A percentile compares a stretch with the other conserved stretches of the same genome.
phyloP scores from a whole-genome alignment of 2,797 vertebrate species.

The Sebastes taczanowskii region DNA sequence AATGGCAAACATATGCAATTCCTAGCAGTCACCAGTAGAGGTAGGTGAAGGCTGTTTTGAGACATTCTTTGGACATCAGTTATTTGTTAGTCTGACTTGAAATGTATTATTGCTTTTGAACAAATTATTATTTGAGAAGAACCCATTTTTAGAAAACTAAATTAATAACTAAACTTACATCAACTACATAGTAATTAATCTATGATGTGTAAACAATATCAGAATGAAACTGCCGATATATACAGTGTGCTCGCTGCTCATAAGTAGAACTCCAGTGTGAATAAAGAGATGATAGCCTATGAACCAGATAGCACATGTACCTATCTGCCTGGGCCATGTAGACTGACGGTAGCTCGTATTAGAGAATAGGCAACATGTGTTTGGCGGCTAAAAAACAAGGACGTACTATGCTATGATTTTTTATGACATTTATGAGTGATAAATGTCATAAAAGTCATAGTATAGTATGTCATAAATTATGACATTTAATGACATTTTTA shows the following conservation, averaged over 20 bases:
- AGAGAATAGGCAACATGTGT: not conserved
- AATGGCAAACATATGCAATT: not conserved
- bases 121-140: not conserved
- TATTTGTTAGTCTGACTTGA: not conserved
- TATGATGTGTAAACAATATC: no score
- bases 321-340: not conserved
- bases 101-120: not conserved
- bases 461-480: no score
- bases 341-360: no score
- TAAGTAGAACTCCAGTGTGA: not conserved
- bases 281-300: not conserved
- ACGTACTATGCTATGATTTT: not conserved
- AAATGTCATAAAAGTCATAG: no score
- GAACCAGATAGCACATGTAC: not conserved
- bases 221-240: no score
- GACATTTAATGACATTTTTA: not conserved
- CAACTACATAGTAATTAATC: no score
- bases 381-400: not conserved
- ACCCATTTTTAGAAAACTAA: no score
- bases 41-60: not conserved
- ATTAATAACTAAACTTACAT: no score
- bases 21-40: not conserved
- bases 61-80: not conserved
- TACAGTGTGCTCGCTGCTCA: not conserved
- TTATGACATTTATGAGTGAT: no score